Base-by-base conservation (phyloP, 2,888 invertebrate genomes). In the Flexamia atlantica region DNA sequence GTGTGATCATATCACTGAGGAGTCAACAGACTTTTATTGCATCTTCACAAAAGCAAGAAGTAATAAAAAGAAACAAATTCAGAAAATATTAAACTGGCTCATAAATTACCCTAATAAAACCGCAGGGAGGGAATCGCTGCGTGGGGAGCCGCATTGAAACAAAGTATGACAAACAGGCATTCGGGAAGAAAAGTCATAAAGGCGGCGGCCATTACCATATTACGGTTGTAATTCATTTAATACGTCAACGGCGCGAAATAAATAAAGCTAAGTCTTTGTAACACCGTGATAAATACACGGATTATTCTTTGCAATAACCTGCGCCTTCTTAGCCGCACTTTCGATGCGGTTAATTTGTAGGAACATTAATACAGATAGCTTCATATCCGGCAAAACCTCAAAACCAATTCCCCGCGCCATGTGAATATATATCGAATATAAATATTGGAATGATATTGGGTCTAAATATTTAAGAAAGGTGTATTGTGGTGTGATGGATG, bases 381-480 rank as follows among this genome's bases (percentile, higher is more conserved):
- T 79, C 53, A 57, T 53, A 57, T 57, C 32, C 46, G 76, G 46
- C 57, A 79, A 79, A 30, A 79, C 79, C 79, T 32, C 76, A 50
- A 14, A 76, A 50, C 76, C 76, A 76, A 79, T 79, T 79, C 50
- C 32, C 32, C 17, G 76, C 50, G 30, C 79, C 3, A 30, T 79
- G 57, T 76, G 76, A 79, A 53, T 53, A 79, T 79, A 79, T 79
- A 79, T 79, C 57, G 79, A 57, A 57, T 57, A 79, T 79, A 79
- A 79, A 79, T 79, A 79, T 79, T 79, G 79, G 32, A 57, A 30
- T 50, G 79, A 57, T 42, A 79, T 50, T 57, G 79, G 79, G 79
- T n/a, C 23, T 79, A 79, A 79, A 79, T 79, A 79, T 79, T 79
- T 57, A 57, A 79, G 57, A 42, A 79, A 50, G 79, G 79, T 7